Base-by-base conservation (phyloP, 2,113 vertebrate genomes). In the Zonotrichia leucophrys region DNA sequence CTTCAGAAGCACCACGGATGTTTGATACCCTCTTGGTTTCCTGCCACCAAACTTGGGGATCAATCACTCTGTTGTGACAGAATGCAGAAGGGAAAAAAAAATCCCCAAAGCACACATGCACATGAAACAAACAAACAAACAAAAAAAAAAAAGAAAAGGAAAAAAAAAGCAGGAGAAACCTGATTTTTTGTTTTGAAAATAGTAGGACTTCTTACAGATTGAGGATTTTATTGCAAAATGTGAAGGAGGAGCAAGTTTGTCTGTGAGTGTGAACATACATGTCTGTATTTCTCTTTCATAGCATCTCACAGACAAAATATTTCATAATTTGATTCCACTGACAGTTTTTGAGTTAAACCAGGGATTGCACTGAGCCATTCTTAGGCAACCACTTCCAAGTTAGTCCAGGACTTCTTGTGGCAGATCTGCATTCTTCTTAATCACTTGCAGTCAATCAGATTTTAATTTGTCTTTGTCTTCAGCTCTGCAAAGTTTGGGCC, bases 381-480 rank as follows among this genome's bases (percentile, higher is more conserved):
- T 76, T 35, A 76, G 78, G n/a, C 31, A 83, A 50, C 62, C 9
- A n/a, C 55, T 91, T 95, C 58, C 66, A 76, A 33, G 22, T 58
- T 73, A 58, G 62, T 56, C 77, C 46, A 89, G 53, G 33, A 39
- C 31, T 94, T 41, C 28, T 85, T 79, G 46, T 69, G 74, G 75
- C 91, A 96, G 95, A 62, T 95, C 80, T 93, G 85, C 86, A 89
- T 92, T 95, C 37, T 92, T 88, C 86, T 95, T 91, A 95, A 89
- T 73, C 62, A 77, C 47, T 96, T 96, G 92, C 72, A 97, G 94
- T 97, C 96, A 97, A 83, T 94, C 73, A 95, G 94, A 95, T 89
- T 87, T 92, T 94, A 96, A 97, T 96, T 97, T 95, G 47, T 92
- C 94, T 97, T 74, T 83, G 84, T 80, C 92, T 96, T 92, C 83